phyloP scores from a whole-genome alignment of 2,113 vertebrate genomes.

The Lampris incognitus region DNA sequence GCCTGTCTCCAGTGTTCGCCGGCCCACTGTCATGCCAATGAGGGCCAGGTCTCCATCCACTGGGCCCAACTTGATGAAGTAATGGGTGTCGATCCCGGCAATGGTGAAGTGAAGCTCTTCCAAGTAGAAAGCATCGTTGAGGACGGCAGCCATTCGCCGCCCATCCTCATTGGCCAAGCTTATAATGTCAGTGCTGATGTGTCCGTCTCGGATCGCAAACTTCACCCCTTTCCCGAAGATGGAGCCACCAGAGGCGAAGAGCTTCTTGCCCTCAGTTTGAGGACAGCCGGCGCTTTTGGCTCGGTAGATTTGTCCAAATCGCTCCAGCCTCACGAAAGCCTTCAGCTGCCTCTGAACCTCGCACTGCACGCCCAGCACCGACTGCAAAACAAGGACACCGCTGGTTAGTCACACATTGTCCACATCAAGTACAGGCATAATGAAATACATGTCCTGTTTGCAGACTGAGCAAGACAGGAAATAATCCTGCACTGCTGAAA shows the following conservation, averaged over 20 bases:
- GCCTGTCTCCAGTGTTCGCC: conserved; percentile 93
- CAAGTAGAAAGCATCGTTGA: conserved; percentile 93
- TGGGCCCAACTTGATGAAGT: conserved; percentile 92
- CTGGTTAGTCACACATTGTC: conserved; percentile 42
- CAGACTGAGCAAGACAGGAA: conserved; percentile 12
- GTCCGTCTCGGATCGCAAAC: conserved; percentile 91
- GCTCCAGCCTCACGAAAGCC: conserved; percentile 95
- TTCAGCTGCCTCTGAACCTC: conserved; percentile 98
- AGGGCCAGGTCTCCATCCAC: conserved; percentile 91
- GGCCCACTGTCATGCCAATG: conserved; percentile 93
- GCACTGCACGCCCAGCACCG: conserved; percentile 94
- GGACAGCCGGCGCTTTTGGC: conserved; percentile 90
- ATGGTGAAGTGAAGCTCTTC: conserved; percentile 95
- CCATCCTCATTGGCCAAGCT: conserved; percentile 95
- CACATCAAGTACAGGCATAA: conserved; percentile 1
- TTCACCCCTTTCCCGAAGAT: conserved; percentile 96
- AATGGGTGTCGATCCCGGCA: conserved; percentile 90
- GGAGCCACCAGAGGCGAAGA: conserved; percentile 89
- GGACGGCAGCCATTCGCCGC: conserved; percentile 90
- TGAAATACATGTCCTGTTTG: not conserved
- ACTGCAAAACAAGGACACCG: conserved; percentile 82
- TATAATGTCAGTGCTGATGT: conserved; percentile 93
- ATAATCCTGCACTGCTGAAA: conserved; percentile 11
- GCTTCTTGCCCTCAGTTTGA: conserved; percentile 81
- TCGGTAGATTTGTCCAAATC: conserved; percentile 90